Base-by-base conservation (phyloP, 2,113 vertebrate genomes). In the Corydoras maculifer region DNA sequence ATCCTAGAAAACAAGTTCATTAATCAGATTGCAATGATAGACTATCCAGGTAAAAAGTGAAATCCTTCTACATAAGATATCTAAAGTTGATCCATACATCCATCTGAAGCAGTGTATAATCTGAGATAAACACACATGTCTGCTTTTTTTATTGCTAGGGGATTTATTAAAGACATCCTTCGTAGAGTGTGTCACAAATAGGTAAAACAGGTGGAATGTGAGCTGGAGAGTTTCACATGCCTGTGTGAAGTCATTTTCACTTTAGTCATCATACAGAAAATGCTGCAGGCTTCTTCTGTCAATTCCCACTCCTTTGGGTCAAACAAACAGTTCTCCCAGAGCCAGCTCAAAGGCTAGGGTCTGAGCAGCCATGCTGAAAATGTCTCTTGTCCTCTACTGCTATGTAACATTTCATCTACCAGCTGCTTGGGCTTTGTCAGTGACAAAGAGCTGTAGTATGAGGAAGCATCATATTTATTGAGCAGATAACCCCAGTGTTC, bases 311-410 rank as follows among this genome's bases (percentile, higher is more conserved):
- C 84, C 85, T 86, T 82, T 82, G 84, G 88, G 87, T 90, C 87
- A 89, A 88, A 85, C 87, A 89, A 89, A 90, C 86, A 89, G 83
- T 84, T 83, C 88, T 85, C 68, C 79, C 76, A 70, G 86, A 85
- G 82, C 86, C 85, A 83, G 85, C 86, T 88, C 85, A 85, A 86
- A 87, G 90, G 85, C 88, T 82, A 80, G 83, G 87, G 86, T 88
- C 83, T 87, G 87, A 84, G 81, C 88, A 91, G 84, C 86, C 86
- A 88, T 87, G 87, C 88, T 89, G 90, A 91, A 90, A 91, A 88
- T 90, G 88, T 87, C 86, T 86, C 87, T 87, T 91, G 87, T 90
- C 88, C 87, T 82, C 82, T 85, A 74, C 86, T 84, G 86, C 85
- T 86, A 87, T 86, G 86, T 88, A 88, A 81, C 87, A 86, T 90